phyloP scores from a whole-genome alignment of 2,797 vertebrate genomes.

The Lates japonicus region DNA sequence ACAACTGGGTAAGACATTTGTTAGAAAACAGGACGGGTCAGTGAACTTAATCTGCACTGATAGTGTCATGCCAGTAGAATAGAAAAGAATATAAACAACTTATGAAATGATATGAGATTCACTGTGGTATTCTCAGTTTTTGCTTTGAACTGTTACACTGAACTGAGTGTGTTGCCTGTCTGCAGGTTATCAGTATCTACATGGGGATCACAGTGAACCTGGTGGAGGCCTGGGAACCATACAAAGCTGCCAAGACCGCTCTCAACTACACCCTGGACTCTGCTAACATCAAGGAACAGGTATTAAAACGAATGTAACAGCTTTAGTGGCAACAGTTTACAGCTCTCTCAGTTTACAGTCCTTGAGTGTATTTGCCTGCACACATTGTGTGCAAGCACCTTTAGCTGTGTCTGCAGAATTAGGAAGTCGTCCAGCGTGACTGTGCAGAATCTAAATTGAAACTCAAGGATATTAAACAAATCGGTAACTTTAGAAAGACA shows the following conservation, averaged over 20 bases:
- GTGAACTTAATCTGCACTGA: neutral
- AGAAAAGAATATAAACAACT: conserved; percentile 8
- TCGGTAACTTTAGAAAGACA: conserved; percentile 34
- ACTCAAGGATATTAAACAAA: conserved; percentile 28
- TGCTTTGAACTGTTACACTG: conserved; percentile 13
- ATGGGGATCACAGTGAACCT: conserved; percentile 99
- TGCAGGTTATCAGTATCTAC: conserved; percentile 98
- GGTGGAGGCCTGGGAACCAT: conserved; percentile 97
- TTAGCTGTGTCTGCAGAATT: conserved; percentile 39
- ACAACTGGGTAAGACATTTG: conserved; percentile 94
- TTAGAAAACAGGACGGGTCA: neutral
- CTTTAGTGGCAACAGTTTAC: conserved; percentile 33
- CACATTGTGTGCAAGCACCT: conserved; percentile 22
- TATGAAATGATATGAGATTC: neutral
- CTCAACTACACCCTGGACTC: conserved; percentile 96
- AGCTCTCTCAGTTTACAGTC: conserved; percentile 35
- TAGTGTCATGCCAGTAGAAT: neutral
- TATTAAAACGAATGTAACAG: conserved; percentile 64
- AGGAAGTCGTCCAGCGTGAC: conserved; percentile 5
- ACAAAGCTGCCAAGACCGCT: conserved; percentile 98
- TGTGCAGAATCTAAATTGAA: conserved; percentile 49
- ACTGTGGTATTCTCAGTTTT: neutral
- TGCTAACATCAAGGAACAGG: conserved; percentile 96
- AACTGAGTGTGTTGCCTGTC: conserved; percentile 27
- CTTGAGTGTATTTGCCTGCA: neutral